Evolutionary conservation across 2,113 vertebrate species (phyloP), one percentile per base, ranked within the genome.

Genomic region (Smithornis capensis): DNA sequence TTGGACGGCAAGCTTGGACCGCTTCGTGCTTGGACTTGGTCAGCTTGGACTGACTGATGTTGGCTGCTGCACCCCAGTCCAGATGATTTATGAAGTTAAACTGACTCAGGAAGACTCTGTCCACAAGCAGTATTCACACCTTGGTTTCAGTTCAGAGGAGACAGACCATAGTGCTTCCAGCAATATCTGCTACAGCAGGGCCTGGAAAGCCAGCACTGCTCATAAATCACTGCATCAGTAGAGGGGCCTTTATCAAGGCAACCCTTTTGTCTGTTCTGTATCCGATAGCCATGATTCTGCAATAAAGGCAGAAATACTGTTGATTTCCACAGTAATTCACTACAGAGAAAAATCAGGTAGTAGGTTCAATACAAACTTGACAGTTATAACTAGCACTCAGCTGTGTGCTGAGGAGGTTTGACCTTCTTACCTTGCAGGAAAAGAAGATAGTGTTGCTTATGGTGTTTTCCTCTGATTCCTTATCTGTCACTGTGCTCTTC

Each of bases 151-250:
- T 86, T 42, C 92, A 82, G 67, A 27, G 70, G 88, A 95, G 93
- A 55, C 83, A 91, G 69, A 90, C 45, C 57, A 74, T 49, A 67
- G 62, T 90, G 77, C 37, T 84, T 93, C 80, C 19, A 2, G 12
- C 31, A 47, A 76, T 94, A 95, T 53, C 89, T 95, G 93, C 95
- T 93, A 60, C 84, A 96, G 80, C 59, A 96, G 92, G 78, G 92
- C 83, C 68, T 44, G 33, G 87, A 87, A 94, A 90, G 55, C 60
- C 23, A 4, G 21, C 50, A 63, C 28, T 44, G 77, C 85, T 96
- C 94, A 89, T 91, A 94, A 96, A 96, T 97, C 86, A 95, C 60
- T 65, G 27, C 79, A 63, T 71, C 12, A 0, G 40, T 45, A 33
- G 38, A 86, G 55, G 88, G 18, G 35, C 63, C 52, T 89, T 93